Conservation (phyloP, 2,888 invertebrate genomes). For the Lacanobia oleracea region DNA sequence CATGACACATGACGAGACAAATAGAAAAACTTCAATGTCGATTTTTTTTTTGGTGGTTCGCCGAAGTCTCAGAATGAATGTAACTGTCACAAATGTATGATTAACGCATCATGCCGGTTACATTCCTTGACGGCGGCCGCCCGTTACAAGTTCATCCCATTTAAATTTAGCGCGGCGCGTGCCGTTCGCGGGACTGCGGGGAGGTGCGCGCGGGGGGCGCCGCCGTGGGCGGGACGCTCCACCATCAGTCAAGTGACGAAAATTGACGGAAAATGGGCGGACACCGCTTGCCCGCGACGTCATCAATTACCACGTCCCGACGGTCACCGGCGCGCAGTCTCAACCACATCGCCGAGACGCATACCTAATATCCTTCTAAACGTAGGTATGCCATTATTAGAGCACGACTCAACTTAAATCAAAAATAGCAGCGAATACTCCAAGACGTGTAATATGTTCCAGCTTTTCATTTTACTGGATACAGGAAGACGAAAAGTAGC, state of each 20-base stretch:
- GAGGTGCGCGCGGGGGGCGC: slow-evolving; percentile 65
- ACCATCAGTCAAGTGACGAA: slow-evolving; percentile 91
- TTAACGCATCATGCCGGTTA: slow-evolving; percentile 85
- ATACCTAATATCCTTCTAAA: slow-evolving; percentile 84
- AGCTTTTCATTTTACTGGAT: slow-evolving; percentile 75
- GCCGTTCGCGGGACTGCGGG: slow-evolving; percentile 79
- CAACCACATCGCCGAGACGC: slow-evolving; percentile 77
- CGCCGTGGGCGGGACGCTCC: slow-evolving; percentile 84
- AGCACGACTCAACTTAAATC: slow-evolving; percentile 66
- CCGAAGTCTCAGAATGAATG: slow-evolving; percentile 82
- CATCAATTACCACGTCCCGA: slow-evolving; percentile 89
- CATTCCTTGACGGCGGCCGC: slow-evolving; percentile 86
- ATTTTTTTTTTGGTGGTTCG: slow-evolving; percentile 75
- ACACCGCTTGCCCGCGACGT: slow-evolving; percentile 89
- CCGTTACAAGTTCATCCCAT: slow-evolving; percentile 89
- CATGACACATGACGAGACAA: slow-evolving; percentile 51
- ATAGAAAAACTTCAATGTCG: slow-evolving; percentile 67
- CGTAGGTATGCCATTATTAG: slow-evolving; percentile 79
- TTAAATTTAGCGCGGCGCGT: slow-evolving; percentile 90
- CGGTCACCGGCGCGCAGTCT: slow-evolving; percentile 85
- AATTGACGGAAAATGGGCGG: slow-evolving; percentile 91
- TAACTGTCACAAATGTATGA: slow-evolving; percentile 89
- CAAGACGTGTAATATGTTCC: slow-evolving; percentile 43
- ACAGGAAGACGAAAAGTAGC: slow-evolving; percentile 83
- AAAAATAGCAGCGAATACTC: slow-evolving; percentile 60